Evolutionary conservation across 2,888 invertebrate genomes (phyloP).

Genomic region (Oscheius onirici): DNA sequence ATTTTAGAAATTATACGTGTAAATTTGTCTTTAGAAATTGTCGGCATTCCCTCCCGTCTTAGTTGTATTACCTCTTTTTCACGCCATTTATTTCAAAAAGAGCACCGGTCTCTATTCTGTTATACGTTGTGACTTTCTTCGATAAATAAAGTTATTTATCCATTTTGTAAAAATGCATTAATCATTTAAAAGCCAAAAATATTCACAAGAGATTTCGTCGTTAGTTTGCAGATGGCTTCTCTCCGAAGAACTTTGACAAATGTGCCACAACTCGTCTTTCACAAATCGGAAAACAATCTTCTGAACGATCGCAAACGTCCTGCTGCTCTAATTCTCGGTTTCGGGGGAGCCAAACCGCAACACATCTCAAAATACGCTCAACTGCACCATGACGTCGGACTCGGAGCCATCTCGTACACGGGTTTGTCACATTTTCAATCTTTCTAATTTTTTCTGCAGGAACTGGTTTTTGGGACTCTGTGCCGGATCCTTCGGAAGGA

Average conservation of each 20-base stretch:
- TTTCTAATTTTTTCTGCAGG: neutral
- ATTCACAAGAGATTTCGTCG: neutral
- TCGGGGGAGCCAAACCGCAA: conserved; percentile 18
- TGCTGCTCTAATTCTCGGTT: conserved; percentile 10
- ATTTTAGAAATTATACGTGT: conserved; percentile 4
- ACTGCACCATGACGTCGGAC: conserved; percentile 6
- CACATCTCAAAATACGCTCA: conserved; percentile 20
- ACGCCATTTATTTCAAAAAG: too few relatives aligned
- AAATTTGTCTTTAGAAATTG: neutral
- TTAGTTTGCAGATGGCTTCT: neutral
- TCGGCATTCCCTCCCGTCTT: too few relatives aligned
- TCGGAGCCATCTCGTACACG: conserved; percentile 22
- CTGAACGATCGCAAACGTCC: neutral
- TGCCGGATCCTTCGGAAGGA: conserved; percentile 13
- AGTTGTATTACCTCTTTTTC: too few relatives aligned
- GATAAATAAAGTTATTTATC: too few relatives aligned
- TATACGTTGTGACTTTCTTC: too few relatives aligned
- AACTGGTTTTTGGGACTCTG: conserved; percentile 1
- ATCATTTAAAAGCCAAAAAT: too few relatives aligned
- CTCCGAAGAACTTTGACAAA: neutral
- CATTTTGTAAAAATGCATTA: too few relatives aligned
- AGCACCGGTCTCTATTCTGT: too few relatives aligned
- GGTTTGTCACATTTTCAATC: too few relatives aligned
- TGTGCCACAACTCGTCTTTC: conserved; percentile 14
- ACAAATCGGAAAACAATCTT: conserved; percentile 1